These are phyloP conservation scores for Natrix natrix DNA, from an alignment of 2,797 vertebrate species.

Conservation along the genomic window DNA sequence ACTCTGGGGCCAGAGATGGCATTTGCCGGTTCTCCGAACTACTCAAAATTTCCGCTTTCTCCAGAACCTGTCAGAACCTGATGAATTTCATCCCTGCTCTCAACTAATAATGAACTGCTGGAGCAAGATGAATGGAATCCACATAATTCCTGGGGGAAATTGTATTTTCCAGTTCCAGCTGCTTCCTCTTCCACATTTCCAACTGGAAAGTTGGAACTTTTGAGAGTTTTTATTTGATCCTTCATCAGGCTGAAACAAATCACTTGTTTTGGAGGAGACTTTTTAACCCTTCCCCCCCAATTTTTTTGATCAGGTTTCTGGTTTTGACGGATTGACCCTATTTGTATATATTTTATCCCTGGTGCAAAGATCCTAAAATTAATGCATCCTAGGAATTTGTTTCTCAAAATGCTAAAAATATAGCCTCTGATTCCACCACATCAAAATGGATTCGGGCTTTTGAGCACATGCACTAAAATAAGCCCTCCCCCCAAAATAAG, in stretches of 20 bases:
- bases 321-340: neutral
- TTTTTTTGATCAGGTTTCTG: neutral
- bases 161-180: too few species aligned
- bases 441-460: neutral
- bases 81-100: neutral
- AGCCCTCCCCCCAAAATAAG: too few species aligned
- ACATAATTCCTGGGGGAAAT: neutral
- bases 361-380: neutral
- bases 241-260: neutral
- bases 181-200: neutral
- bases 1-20: too few species aligned
- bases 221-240: neutral
- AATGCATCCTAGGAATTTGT: neutral
- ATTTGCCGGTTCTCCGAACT: too few species aligned
- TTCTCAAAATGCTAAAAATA: neutral
- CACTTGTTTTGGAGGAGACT: neutral
- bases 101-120: neutral
- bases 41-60: too few species aligned
- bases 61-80: too few species aligned
- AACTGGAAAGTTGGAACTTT: neutral
- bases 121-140: neutral
- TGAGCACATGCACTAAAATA: too few species aligned
- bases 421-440: neutral
- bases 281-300: neutral
- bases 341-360: neutral